These are phyloP conservation scores for zebrafish (Danio rerio) DNA, from an alignment of 2,113 vertebrate genomes.

Conservation along the genomic window DNA sequence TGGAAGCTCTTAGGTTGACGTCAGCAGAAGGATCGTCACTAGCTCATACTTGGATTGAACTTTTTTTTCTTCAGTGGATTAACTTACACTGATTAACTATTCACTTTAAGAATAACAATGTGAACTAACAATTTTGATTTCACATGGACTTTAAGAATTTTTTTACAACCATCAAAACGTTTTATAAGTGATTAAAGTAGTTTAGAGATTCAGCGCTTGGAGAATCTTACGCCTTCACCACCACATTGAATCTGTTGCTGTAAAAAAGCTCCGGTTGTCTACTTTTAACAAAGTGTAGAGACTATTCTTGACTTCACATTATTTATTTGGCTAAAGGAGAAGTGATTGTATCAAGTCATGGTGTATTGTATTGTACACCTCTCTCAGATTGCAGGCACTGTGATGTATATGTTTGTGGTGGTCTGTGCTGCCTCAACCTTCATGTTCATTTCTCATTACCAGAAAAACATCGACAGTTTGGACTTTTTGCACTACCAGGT, in stretches of 20 bases:
- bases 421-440: constrained; percentile 30
- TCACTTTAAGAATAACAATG: too few relatives aligned
- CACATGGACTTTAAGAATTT: constrained; percentile 1
- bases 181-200: constrained; percentile 23
- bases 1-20: too few relatives aligned
- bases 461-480: background rate
- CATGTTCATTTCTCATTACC: background rate
- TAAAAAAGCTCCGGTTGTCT: constrained; percentile 46
- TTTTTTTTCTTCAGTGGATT: too few relatives aligned
- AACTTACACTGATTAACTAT: too few relatives aligned
- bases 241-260: background rate
- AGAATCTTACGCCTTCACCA: background rate
- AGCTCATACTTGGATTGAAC: too few relatives aligned
- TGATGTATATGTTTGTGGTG: constrained; percentile 42
- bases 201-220: constrained; percentile 34
- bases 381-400: constrained; percentile 37
- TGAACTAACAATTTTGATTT: too few relatives aligned
- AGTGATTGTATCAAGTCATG: constrained; percentile 50
- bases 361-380: constrained; percentile 33
- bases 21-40: too few relatives aligned
- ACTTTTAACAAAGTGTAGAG: constrained; percentile 45
- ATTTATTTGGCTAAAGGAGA: constrained; percentile 56
- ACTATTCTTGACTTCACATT: constrained; percentile 43
- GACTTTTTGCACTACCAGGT: background rate
- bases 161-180: background rate